Evolutionary conservation across 1,140 invertebrate species (phyloP).

Genomic region (Chlorops oryzae): DNA sequence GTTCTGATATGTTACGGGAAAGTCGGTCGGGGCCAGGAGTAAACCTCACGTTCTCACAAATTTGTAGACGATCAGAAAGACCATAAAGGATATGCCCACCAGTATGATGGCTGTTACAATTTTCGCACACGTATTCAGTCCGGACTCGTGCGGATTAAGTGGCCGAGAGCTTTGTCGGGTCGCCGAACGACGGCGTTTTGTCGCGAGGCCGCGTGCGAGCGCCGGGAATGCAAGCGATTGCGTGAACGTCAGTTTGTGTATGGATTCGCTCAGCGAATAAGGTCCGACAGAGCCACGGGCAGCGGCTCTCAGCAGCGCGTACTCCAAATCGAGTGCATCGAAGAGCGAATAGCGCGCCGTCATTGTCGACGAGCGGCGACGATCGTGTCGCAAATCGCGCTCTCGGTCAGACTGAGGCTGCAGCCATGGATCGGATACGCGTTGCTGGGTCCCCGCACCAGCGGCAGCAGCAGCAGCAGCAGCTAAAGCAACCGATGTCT

Average conservation of each 20-base stretch:
- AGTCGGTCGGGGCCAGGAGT: slow-evolving; percentile 58
- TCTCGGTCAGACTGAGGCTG: slow-evolving; percentile 45
- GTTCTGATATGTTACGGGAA: slow-evolving; percentile 42
- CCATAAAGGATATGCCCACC: slow-evolving; percentile 64
- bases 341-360: slow-evolving; percentile 60
- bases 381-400: slow-evolving; percentile 27
- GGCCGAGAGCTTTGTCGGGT: slow-evolving; percentile 51
- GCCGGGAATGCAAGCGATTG: slow-evolving; percentile 69
- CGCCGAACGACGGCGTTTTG: slow-evolving; percentile 56
- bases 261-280: slow-evolving; percentile 63
- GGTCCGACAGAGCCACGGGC: slow-evolving; percentile 65
- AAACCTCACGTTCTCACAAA: slow-evolving; percentile 70
- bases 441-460: slow-evolving; percentile 48
- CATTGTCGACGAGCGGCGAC: slow-evolving; percentile 51
- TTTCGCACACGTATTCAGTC: slow-evolving; percentile 64
- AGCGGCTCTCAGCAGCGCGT: slow-evolving; percentile 60
- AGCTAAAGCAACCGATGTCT: slow-evolving; percentile 42
- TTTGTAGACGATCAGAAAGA: slow-evolving; percentile 69
- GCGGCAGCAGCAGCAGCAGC: slow-evolving; percentile 28
- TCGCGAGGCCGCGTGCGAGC: slow-evolving; percentile 61
- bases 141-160: slow-evolving; percentile 56
- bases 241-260: slow-evolving; percentile 70
- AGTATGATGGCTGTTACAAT: slow-evolving; percentile 64
- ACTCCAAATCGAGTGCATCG: slow-evolving; percentile 65
- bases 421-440: slow-evolving; percentile 48